Evolutionary conservation across 2,888 invertebrate genomes (phyloP).

Genomic region (Esperia sulphurella): DNA sequence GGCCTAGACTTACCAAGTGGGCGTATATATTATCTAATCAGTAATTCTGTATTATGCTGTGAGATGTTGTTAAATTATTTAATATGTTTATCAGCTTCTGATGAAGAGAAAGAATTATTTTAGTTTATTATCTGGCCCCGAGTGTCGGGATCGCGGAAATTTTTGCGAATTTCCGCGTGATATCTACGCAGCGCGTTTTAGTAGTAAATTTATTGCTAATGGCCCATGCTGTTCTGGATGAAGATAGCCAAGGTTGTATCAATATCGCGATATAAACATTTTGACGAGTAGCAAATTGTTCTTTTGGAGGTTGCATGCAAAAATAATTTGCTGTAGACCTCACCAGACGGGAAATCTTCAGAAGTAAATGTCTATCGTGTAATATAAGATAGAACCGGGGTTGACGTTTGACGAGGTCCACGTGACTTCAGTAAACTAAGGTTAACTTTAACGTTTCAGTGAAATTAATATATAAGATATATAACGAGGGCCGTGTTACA

Average conservation of each 20-base stretch:
- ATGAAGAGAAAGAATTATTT: neutral
- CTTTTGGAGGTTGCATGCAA: slow-evolving; percentile 16
- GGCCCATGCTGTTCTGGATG: slow-evolving; percentile 20
- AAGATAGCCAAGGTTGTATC: slow-evolving; percentile 46
- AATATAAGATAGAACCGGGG: no score
- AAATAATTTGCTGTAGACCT: neutral
- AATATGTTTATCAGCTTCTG: no score
- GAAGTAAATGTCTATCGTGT: neutral
- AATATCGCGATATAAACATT: slow-evolving; percentile 39
- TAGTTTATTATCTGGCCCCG: neutral
- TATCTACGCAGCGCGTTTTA: slow-evolving; percentile 1
- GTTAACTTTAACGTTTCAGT: no score
- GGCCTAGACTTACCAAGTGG: no score
- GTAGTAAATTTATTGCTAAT: slow-evolving; percentile 22
- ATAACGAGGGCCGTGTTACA: no score
- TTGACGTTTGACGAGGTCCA: neutral
- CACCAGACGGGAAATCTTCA: neutral
- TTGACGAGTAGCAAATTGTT: slow-evolving; percentile 26
- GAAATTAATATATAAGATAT: no score
- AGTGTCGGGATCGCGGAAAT: slow-evolving; percentile 4
- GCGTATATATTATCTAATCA: no score
- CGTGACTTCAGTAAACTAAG: neutral
- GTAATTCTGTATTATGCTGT: no score
- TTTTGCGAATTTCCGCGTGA: slow-evolving; percentile 6
- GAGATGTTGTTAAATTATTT: no score